Evolutionary conservation across 2,797 vertebrate species (phyloP), one percentile per base, ranked within the genome.

Genomic region (Xiphorhynchus erythropygius): DNA sequence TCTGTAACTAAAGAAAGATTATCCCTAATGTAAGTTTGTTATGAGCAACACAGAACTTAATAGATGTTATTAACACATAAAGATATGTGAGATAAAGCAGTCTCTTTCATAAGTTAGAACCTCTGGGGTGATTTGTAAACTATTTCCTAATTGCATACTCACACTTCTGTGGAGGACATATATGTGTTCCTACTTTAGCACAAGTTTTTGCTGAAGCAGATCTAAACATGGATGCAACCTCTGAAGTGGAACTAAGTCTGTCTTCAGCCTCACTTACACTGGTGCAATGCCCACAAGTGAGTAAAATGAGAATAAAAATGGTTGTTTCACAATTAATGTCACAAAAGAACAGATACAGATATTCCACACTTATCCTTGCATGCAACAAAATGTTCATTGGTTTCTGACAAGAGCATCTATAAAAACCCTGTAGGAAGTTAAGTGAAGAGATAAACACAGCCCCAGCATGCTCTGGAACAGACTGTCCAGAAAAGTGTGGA

Each of bases 151-250:
- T 7, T 70, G 11, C 32, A 76, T 28, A 25, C 0, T 9, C 3
- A 5, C 23, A 14, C 23, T 60, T 84, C 18, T n/a, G 21, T 13
- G 18, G 17, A 68, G 17, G 11, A 35, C 8, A 37, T 12, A 9
- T 3, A 16, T 3, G 7, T 13, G 7, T 71, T 21, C 14, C 39
- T 53, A 39, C 1, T 56, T 84, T 13, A 28, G 13, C 7, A 70
- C 16, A 53, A 35, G 11, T 16, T 81, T 74, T 60, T 90, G 42
- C 68, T 22, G n/a, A 27, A 23, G 1, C 9, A 60, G 16, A 42
- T 25, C 15, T 59, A 49, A 83, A 67, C 1, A 11, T 2, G 1
- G 13, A n/a, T 2, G 1, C 8, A 71, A 11, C 4, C 0, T 11
- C 78, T 70, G 41, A 49, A 8, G 32, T 16, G 30, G 11, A 87